Evolutionary conservation across 1,140 invertebrate species (phyloP), one percentile per base, ranked within the genome.

Genomic region (Euwallacea similis): DNA sequence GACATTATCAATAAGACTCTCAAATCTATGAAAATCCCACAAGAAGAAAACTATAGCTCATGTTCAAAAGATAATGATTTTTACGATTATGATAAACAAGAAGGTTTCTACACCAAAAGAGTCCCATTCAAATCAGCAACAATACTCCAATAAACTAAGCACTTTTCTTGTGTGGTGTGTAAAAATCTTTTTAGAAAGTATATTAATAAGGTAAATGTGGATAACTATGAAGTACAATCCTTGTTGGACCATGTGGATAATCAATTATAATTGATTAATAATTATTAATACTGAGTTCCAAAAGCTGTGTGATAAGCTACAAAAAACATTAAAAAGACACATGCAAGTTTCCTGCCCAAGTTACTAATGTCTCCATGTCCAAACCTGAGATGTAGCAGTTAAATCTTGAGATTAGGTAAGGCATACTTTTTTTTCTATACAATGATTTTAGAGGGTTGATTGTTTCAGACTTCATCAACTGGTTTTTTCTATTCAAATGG

Each of bases 221-320:
- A 94, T 70, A 90, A 90, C 79, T 95, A 94, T 79, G 89, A 91
- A 80, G 86, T 87, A 0, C 88, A 89, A 9, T 79, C 81, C 11
- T 82, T 91, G 71, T 86, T 88, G 16, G 85, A 82, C n/a, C 73
- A 81, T 64, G 86, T 87, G 7, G 87, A 89, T 6, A 92, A 91
- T 80, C 82, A 86, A 55, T 81, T 95, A 33, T 86, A 90, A 21
- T 85, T 88, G 76, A 89, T n/a, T n/a, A n/a, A n/a, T n/a, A n/a
- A n/a, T n/a, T n/a, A n/a, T n/a, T n/a, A n/a, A n/a, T n/a, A 98
- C 97, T 33, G 98, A 99, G 82, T 99, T 99, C 82, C 89, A 98
- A 58, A 99, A 99, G 79, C 84, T 99, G 0, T 99, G 97, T 81
- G 98, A 99, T 77, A 97, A 98, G 81, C 83, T 96, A 16, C 85